These are phyloP conservation scores for Caenorhabditis japonica DNA, from an alignment of 2,888 invertebrate genomes.

Conservation along the genomic window DNA sequence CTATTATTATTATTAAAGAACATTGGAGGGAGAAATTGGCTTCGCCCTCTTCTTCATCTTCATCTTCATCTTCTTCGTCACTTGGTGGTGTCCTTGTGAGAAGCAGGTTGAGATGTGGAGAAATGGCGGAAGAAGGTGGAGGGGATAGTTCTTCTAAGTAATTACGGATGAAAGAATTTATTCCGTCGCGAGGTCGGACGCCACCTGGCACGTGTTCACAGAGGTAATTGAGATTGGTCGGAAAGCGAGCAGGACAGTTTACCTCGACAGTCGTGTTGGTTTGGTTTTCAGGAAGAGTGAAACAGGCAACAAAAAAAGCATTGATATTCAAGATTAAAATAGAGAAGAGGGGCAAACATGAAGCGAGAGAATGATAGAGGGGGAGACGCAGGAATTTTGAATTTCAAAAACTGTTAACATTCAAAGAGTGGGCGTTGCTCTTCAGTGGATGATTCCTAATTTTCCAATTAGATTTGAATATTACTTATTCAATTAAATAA, in stretches of 20 bases:
- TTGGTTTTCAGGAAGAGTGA: no score
- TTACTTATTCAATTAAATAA: no score
- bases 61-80: background rate
- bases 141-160: constrained; percentile 40
- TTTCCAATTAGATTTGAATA: no score
- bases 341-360: background rate
- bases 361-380: background rate
- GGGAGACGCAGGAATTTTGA: constrained; percentile 7
- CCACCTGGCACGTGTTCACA: constrained; percentile 41
- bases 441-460: no score
- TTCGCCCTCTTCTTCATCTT: constrained; percentile 8
- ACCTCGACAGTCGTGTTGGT: no score
- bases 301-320: no score
- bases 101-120: constrained; percentile 26
- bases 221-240: constrained; percentile 25
- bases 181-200: constrained; percentile 42
- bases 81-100: constrained; percentile 39
- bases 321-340: constrained; percentile 1
- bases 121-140: constrained; percentile 10
- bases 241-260: no score
- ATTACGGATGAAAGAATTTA: constrained; percentile 48
- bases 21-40: constrained; percentile 49
- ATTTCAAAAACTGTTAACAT: no score
- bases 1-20: constrained; percentile 45
- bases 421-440: no score